A percentile compares a stretch with the other conserved stretches of the same genome.
Conservation (phyloP, 2,888 invertebrate species). For the Tillus elongatus region DNA sequence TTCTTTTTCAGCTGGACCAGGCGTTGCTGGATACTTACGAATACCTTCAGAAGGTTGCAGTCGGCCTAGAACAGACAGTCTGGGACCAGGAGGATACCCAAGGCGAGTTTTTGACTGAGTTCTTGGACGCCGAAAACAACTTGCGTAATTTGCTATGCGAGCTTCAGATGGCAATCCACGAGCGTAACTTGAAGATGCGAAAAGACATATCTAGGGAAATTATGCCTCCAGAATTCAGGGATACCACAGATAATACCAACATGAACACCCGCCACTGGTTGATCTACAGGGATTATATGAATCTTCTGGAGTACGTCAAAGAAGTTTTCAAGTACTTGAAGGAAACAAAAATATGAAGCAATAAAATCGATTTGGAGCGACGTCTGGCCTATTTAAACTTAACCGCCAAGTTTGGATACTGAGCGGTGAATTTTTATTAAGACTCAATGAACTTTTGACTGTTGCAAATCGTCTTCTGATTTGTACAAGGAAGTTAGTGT, state of each 20-base stretch:
- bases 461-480: too few relatives aligned
- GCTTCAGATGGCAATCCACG: slow-evolving; percentile 51
- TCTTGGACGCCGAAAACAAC: slow-evolving; percentile 51
- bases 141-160: slow-evolving; percentile 59
- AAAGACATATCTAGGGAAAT: slow-evolving; percentile 42
- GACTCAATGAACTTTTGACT: too few relatives aligned
- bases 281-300: slow-evolving; percentile 56
- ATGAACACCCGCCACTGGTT: slow-evolving; percentile 51
- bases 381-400: too few relatives aligned
- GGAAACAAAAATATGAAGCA: too few relatives aligned
- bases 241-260: slow-evolving; percentile 36
- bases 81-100: slow-evolving; percentile 49
- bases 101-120: slow-evolving; percentile 43
- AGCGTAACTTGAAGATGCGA: slow-evolving; percentile 44
- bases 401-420: too few relatives aligned
- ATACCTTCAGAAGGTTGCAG: slow-evolving; percentile 61
- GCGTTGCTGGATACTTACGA: slow-evolving; percentile 53
- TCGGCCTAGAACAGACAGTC: slow-evolving; percentile 57
- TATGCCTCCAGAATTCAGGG: slow-evolving; percentile 40
- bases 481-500: too few relatives aligned
- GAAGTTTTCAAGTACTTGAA: slow-evolving; percentile 43
- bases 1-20: slow-evolving; percentile 42
- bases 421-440: too few relatives aligned
- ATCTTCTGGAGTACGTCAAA: slow-evolving; percentile 49
- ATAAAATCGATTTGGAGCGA: too few relatives aligned